phyloP scores from a whole-genome alignment of 2,113 vertebrate species.

The Pomatorhinus ruficollis region DNA sequence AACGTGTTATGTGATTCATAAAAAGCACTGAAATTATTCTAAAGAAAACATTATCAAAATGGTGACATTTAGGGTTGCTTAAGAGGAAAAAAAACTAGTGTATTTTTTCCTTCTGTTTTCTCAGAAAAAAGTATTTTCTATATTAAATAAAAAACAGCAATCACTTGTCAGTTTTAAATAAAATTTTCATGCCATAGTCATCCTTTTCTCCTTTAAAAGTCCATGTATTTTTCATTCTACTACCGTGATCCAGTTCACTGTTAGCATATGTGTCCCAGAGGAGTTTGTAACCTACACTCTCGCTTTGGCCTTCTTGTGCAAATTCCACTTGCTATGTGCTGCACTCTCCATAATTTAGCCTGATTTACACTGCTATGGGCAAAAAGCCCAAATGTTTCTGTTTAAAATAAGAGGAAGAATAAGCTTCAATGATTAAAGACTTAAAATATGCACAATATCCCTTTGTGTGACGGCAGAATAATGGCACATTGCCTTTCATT shows the following conservation, averaged over 20 bases:
- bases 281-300: not conserved
- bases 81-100: not conserved
- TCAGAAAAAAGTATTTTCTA: not conserved
- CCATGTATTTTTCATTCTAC: not conserved
- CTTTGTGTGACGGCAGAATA: not conserved
- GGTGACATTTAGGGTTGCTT: not conserved
- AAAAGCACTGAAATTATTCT: not conserved
- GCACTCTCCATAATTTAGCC: not conserved
- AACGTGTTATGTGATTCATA: not conserved
- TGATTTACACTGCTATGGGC: not conserved
- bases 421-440: not conserved
- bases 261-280: not conserved
- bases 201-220: not conserved
- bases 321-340: not conserved
- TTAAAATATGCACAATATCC: not conserved
- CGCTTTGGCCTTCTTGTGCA: not conserved
- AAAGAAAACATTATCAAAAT: not conserved
- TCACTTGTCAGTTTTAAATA: not conserved
- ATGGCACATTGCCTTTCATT: accelerated
- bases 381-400: not conserved
- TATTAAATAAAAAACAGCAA: not conserved
- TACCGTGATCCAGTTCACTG: not conserved
- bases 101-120: not conserved
- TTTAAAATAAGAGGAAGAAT: not conserved
- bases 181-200: not conserved